phyloP scores from a whole-genome alignment of 53 echinoderm and acorn worm species.

The Luidia sarsii region DNA sequence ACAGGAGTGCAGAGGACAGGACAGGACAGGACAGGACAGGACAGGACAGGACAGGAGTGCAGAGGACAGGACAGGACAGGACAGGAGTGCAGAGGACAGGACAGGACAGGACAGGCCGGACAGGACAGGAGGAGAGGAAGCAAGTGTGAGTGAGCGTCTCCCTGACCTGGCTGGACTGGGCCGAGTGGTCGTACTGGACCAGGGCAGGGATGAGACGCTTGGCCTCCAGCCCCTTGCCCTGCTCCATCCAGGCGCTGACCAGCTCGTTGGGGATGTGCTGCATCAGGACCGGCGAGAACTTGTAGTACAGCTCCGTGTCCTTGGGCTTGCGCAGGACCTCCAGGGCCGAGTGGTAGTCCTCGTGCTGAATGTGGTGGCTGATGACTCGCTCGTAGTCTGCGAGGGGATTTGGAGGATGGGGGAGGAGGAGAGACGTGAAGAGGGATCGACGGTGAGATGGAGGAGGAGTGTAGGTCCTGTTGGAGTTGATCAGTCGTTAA shows the following conservation, averaged over 20 bases:
- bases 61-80: no score
- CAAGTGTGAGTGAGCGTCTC: no score
- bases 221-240: slow-evolving; percentile 73
- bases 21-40: no score
- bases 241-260: slow-evolving; percentile 85
- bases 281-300: slow-evolving; percentile 97
- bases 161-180: slow-evolving; percentile 76
- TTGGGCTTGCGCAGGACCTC: slow-evolving; percentile 85
- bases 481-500: no score
- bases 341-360: slow-evolving; percentile 80
- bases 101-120: no score
- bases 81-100: no score
- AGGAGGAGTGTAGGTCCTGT: no score
- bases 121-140: no score
- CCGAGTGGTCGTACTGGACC: slow-evolving; percentile 85
- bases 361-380: slow-evolving; percentile 95
- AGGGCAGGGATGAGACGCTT: slow-evolving; percentile 92
- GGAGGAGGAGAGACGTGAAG: background rate
- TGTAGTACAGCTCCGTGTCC: slow-evolving; percentile 84
- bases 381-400: slow-evolving; percentile 95
- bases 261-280: slow-evolving; percentile 95
- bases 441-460: background rate
- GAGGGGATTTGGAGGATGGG: no score
- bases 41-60: no score
- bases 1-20: no score